A percentile compares a stretch with the other conserved stretches of the same genome.
These are phyloP conservation scores for Phorcus lineatus DNA, from an alignment of 2,888 invertebrate species.

Conservation along the genomic window DNA sequence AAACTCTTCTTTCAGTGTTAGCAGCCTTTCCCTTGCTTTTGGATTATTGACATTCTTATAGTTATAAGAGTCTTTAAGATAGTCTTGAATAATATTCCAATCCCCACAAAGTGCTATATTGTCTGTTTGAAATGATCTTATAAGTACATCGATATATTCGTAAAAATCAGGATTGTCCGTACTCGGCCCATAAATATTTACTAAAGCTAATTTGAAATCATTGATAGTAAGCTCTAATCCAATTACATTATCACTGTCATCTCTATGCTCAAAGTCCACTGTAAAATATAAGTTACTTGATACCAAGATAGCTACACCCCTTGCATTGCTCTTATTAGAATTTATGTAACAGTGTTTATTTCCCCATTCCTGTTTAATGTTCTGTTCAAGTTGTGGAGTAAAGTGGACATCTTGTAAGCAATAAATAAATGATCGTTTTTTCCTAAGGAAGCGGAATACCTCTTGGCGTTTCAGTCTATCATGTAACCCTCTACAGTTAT, in stretches of 20 bases:
- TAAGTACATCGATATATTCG: background rate
- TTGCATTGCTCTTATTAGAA: background rate
- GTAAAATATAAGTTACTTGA: background rate
- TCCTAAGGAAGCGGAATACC: too few species aligned
- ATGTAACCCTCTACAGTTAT: too few species aligned
- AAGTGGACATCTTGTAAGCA: background rate
- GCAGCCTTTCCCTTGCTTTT: conserved; percentile 16
- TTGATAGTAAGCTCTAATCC: background rate
- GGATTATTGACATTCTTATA: conserved; percentile 23
- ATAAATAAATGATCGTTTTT: too few species aligned
- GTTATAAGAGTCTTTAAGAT: background rate
- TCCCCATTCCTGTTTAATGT: background rate
- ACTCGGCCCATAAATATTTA: conserved; percentile 31
- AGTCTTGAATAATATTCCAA: conserved; percentile 19
- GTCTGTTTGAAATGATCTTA: background rate
- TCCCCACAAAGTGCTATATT: conserved; percentile 24
- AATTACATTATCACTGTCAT: background rate
- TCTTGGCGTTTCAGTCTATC: too few species aligned
- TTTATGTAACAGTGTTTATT: background rate
- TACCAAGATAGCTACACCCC: background rate
- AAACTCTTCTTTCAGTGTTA: conserved; percentile 12
- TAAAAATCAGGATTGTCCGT: conserved; percentile 26
- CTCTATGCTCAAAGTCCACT: background rate
- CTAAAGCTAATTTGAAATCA: background rate
- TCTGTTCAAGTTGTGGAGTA: background rate